phyloP scores from a whole-genome alignment of 2,113 vertebrate species.

The Toxostoma redivivum region DNA sequence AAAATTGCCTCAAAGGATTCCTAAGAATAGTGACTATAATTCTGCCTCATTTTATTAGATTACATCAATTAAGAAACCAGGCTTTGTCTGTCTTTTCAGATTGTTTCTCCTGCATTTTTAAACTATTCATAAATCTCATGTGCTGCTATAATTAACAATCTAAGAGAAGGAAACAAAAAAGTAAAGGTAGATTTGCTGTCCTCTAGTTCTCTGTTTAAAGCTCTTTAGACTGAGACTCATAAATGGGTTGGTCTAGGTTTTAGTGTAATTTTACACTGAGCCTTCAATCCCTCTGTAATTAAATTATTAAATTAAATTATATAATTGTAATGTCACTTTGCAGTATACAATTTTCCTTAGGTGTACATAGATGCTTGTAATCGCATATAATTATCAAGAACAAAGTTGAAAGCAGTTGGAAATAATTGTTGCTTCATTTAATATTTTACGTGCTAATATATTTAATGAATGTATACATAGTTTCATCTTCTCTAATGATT shows the following conservation, averaged over 20 bases:
- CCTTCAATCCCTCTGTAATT: background rate
- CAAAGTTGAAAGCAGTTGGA: background rate
- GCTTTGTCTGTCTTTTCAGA: constrained; percentile 22
- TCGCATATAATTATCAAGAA: background rate
- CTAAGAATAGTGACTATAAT: background rate
- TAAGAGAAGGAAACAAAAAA: background rate
- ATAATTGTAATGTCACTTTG: constrained; percentile 5
- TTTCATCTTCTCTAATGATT: background rate
- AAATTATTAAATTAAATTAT: constrained; percentile 6
- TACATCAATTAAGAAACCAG: constrained; percentile 44
- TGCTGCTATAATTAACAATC: background rate
- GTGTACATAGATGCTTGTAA: background rate
- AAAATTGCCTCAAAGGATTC: constrained; percentile 25
- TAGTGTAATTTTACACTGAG: background rate
- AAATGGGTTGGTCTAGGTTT: background rate
- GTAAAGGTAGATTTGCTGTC: background rate
- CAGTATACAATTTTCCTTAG: background rate
- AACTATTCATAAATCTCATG: constrained; percentile 18
- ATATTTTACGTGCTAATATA: background rate
- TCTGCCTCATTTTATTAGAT: constrained; percentile 51
- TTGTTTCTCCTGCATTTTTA: constrained; percentile 15
- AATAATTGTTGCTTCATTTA: background rate
- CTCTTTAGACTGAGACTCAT: background rate
- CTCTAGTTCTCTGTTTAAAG: background rate
- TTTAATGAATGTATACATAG: background rate